phyloP scores from a whole-genome alignment of 1,140 invertebrate species.

The Platorchestia sp. region DNA sequence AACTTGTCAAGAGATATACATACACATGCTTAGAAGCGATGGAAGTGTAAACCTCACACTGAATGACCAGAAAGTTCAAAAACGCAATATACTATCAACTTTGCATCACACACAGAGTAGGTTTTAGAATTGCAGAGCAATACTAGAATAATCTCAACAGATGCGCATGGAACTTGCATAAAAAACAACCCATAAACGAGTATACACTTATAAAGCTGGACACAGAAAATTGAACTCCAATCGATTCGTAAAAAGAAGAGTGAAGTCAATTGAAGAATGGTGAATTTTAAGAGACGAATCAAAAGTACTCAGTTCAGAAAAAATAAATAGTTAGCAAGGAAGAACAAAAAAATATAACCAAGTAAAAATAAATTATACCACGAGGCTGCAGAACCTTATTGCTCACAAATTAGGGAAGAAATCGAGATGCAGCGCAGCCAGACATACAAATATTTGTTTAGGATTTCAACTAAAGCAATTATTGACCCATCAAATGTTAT shows the following conservation, averaged over 20 bases:
- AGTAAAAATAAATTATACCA: neutral
- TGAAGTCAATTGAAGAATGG: neutral
- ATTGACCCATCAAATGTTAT: neutral
- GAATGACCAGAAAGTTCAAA: neutral
- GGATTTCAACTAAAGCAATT: neutral
- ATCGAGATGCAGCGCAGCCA: neutral
- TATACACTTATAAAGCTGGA: neutral
- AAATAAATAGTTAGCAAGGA: no score
- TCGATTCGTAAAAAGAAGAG: neutral
- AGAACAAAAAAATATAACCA: no score
- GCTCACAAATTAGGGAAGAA: neutral
- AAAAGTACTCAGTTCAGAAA: no score
- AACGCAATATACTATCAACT: neutral
- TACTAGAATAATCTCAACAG: neutral
- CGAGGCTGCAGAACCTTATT: neutral
- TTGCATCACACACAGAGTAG: no score
- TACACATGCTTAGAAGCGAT: neutral
- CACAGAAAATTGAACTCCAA: neutral
- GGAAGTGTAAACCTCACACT: neutral
- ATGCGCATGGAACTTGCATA: no score
- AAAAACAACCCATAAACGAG: neutral
- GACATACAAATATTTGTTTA: neutral
- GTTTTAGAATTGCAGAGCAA: neutral
- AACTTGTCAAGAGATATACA: neutral
- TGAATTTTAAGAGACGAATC: no score